A percentile compares a stretch with the other conserved stretches of the same genome.
These are phyloP conservation scores for Coelinius sp. DNA, from an alignment of 2,888 invertebrate species.

Conservation along the genomic window DNA sequence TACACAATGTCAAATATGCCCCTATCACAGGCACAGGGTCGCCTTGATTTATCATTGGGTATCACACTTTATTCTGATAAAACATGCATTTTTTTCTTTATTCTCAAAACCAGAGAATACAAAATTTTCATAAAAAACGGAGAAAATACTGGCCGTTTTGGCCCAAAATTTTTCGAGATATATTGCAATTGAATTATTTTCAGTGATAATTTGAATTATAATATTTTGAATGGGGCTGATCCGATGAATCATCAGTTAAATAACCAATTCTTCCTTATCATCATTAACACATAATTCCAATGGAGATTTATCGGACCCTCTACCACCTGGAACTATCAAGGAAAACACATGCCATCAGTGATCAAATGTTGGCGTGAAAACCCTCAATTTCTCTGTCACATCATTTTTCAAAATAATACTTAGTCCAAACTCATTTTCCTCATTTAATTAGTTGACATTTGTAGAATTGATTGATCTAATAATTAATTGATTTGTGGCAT, in stretches of 20 bases:
- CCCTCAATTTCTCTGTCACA: background rate
- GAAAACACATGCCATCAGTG: background rate
- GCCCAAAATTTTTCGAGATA: too few species aligned
- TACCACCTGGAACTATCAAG: background rate
- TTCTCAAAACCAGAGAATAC: too few species aligned
- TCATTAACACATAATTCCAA: background rate
- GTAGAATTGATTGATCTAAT: background rate
- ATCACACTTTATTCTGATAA: background rate
- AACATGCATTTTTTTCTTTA: background rate
- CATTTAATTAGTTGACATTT: background rate
- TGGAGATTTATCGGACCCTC: background rate
- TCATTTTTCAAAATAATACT: background rate
- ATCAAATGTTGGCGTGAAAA: background rate
- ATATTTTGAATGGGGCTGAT: too few species aligned
- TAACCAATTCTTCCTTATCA: background rate
- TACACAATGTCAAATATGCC: slow-evolving; percentile 9
- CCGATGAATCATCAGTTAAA: background rate
- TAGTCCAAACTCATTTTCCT: too few species aligned
- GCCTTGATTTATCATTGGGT: background rate
- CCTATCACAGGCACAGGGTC: background rate
- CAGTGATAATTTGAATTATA: too few species aligned
- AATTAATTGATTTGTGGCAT: background rate
- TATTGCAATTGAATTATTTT: too few species aligned
- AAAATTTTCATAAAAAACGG: too few species aligned
- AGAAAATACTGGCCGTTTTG: too few species aligned